Base-by-base conservation (phyloP, 2,113 vertebrate species). In the Vimba vimba region DNA sequence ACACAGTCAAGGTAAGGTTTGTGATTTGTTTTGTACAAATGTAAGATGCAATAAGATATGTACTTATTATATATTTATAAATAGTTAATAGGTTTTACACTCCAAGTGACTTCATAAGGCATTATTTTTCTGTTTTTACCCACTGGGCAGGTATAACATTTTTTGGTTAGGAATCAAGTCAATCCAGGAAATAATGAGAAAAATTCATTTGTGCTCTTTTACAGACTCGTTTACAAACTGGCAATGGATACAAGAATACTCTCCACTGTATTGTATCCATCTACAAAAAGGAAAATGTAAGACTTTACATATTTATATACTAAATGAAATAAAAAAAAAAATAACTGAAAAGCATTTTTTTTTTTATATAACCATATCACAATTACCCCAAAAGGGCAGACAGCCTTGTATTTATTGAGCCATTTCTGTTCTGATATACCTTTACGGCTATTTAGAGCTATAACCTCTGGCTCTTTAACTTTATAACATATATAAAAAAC, bases 151-250 rank as follows among this genome's bases (percentile, higher is more conserved):
- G 9, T 11, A 43, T 71, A 33, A 5, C 4, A 76, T 2, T 1
- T 7, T 4, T 30, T 76, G 3, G 39, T 74, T 23, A 39, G 33
- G 30, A 30, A 71, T 71, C 19, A 68, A 13, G 66, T 21, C 33
- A 71, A 2, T 10, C 8, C 12, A 27, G 45, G 47, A 15, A 30
- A 33, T 59, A 59, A 74, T 75, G 1, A 21, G 30, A 17, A 64
- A 25, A 7, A 74, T 2, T 39, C 0, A 3, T 10, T 71, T 27
- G 36, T 73, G 21, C n/a, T 79, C 10, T 47, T 82, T 92, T 86
- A 1, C 93, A 99, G 98, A 97, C 97, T 47, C 96, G 97, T 45
- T 93, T 99, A 81, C 98, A 99, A 93, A 97, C 97, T 5, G 98
- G 98, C 0, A 89, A 94, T 25, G 95, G 95, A 85, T 97, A 98